phyloP scores from a whole-genome alignment of 2,113 vertebrate genomes.

The Campylorhamphus procurvoides region DNA sequence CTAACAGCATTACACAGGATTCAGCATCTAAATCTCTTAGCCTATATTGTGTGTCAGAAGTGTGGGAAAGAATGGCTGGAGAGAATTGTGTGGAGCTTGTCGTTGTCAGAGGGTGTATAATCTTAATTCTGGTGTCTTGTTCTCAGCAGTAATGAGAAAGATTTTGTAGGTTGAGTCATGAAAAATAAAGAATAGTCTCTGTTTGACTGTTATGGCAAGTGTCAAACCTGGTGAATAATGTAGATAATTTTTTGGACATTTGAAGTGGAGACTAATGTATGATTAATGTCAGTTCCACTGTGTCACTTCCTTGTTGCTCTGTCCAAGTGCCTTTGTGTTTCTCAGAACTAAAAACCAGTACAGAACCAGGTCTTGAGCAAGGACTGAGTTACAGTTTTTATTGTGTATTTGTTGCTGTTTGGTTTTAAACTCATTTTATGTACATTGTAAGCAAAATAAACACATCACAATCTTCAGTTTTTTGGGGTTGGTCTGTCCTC shows the following conservation, averaged over 20 bases:
- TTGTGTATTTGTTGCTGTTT: not conserved
- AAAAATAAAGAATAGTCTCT: not conserved
- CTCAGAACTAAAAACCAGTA: not conserved
- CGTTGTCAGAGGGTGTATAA: not conserved
- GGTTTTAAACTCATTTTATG: not conserved
- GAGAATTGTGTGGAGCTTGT: not conserved
- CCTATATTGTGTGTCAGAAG: not conserved
- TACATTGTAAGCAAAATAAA: not conserved
- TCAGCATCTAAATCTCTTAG: not conserved
- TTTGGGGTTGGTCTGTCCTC: not conserved
- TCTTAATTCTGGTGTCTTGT: conserved; percentile 2
- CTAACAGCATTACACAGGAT: not conserved
- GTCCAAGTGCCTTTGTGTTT: not conserved
- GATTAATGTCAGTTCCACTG: not conserved
- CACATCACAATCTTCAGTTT: not conserved
- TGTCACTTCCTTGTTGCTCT: not conserved
- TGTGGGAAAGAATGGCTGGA: not conserved
- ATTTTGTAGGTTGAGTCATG: not conserved
- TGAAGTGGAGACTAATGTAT: not conserved
- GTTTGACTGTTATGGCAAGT: not conserved
- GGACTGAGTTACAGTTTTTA: not conserved
- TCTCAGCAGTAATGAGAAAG: not conserved
- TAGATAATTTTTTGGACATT: not conserved
- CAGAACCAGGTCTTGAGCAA: not conserved
- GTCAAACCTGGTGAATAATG: not conserved